Evolutionary conservation across 1,140 invertebrate genomes (phyloP).

Genomic region (Lucilia cuprina): DNA sequence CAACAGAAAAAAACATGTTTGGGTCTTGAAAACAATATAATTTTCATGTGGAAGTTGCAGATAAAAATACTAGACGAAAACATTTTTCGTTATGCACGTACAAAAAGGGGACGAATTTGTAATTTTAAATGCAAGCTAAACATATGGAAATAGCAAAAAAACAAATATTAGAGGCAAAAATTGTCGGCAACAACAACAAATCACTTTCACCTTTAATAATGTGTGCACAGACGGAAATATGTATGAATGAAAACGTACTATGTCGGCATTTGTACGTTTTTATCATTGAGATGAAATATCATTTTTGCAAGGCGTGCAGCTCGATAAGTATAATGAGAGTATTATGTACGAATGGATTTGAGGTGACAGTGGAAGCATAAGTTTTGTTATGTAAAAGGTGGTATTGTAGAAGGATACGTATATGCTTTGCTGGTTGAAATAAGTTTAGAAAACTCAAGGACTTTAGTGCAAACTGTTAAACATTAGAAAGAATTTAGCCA

Average conservation of each 20-base stretch:
- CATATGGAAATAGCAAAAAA: neutral
- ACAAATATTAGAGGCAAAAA: neutral
- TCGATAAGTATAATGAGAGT: neutral
- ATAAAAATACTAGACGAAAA: neutral
- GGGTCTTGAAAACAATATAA: neutral
- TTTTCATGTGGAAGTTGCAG: neutral
- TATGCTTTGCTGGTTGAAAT: too few relatives aligned
- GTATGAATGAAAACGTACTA: neutral
- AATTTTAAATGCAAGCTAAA: neutral
- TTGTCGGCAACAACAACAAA: neutral
- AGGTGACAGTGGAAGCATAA: too few relatives aligned
- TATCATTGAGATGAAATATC: neutral
- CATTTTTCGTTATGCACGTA: conserved; percentile 5
- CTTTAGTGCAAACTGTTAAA: too few relatives aligned
- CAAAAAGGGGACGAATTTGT: neutral
- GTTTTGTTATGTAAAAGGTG: too few relatives aligned
- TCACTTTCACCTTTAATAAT: neutral
- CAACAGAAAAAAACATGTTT: neutral
- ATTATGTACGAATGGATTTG: neutral
- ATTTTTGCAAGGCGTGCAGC: neutral
- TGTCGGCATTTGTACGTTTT: too few relatives aligned
- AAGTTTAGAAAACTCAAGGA: too few relatives aligned
- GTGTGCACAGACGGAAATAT: neutral
- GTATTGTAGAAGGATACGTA: too few relatives aligned
- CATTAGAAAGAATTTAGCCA: too few relatives aligned